Conservation (phyloP, 1,140 invertebrate species). For the Colletes latitarsis region DNA sequence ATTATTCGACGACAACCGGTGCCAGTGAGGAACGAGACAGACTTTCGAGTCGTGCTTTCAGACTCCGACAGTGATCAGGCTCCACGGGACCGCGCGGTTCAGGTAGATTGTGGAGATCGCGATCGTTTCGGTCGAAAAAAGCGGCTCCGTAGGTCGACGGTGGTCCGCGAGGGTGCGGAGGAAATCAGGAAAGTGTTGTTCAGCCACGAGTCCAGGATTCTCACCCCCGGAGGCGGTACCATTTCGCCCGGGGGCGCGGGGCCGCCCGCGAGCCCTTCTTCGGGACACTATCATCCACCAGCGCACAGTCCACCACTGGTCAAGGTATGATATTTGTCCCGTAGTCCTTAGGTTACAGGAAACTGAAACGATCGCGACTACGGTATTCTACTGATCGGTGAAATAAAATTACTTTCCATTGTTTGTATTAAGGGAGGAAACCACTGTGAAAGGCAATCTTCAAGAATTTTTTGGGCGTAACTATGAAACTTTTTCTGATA, state of each 20-base stretch:
- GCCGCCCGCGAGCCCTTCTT: constrained; percentile 77
- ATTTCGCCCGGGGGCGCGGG: constrained; percentile 79
- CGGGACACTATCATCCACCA: constrained; percentile 74
- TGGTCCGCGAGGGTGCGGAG: constrained; percentile 74
- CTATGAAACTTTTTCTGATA: too few species aligned
- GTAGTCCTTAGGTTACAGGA: too few species aligned
- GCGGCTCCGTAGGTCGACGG: constrained; percentile 25
- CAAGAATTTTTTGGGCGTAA: too few species aligned
- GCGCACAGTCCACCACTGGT: constrained; percentile 77
- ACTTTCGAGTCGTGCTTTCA: too few species aligned
- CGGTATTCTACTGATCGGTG: too few species aligned
- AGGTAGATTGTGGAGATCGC: background rate
- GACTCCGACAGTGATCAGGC: constrained; percentile 13
- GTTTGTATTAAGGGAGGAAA: too few species aligned
- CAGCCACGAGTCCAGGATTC: constrained; percentile 81
- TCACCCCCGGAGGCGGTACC: constrained; percentile 77
- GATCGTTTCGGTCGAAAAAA: constrained; percentile 11
- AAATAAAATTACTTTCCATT: too few species aligned
- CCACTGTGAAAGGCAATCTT: too few species aligned
- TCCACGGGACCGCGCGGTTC: background rate
- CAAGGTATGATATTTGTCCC: constrained; percentile 71
- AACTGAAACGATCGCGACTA: too few species aligned
- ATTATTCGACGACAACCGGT: background rate
- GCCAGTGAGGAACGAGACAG: background rate
- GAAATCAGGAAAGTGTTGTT: constrained; percentile 78